Base-by-base conservation (phyloP, 2,113 vertebrate genomes). In the Nerophis ophidion region DNA sequence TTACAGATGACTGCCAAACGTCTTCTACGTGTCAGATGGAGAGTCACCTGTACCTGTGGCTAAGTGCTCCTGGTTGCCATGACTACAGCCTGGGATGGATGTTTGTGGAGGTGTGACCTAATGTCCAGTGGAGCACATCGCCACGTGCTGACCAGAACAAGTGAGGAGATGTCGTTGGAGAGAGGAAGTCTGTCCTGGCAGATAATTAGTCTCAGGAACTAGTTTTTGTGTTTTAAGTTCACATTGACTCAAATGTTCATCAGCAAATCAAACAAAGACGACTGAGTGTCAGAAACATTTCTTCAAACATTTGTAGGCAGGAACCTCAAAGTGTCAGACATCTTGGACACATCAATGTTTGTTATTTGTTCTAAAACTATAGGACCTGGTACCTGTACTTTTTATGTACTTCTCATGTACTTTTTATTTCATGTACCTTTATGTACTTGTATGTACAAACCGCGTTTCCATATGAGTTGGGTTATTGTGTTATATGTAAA, bases 1-100 rank as follows among this genome's bases (percentile, higher is more conserved):
- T 44, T 44, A 44, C 40, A 11, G 76, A 74, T 75, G 75, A 77
- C 71, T 61, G 66, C 68, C 64, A 75, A 57, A 66, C 48, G 63
- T 74, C 73, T 63, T 76, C 64, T 54, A 45, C 38, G 8, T 59
- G 42, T 19, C 53, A 50, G 61, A 49, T 72, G 54, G 60, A 74
- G 55, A 66, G 51, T 71, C 71, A 52, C 65, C 72, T 36, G 5
- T 57, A 63, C 35, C 42, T 47, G 44, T 34, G 70, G 63, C 26
- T 57, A 66, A 55, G 60, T 54, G 11, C 46, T 51, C 15, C 13
- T 45, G 57, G 19, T 57, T 38, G 26, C 14, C 6, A 5, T 34
- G 36, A 57, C 33, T 73, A 5, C 3, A 10, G 16, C 53, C 53
- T 7, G n/a, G 35, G 14, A 14, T n/a, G 12, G 19, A 40, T 26